A percentile compares a stretch with the other conserved stretches of the same genome.
Conservation (phyloP, 2,797 vertebrate genomes). For the Petrocephalus sullivani region DNA sequence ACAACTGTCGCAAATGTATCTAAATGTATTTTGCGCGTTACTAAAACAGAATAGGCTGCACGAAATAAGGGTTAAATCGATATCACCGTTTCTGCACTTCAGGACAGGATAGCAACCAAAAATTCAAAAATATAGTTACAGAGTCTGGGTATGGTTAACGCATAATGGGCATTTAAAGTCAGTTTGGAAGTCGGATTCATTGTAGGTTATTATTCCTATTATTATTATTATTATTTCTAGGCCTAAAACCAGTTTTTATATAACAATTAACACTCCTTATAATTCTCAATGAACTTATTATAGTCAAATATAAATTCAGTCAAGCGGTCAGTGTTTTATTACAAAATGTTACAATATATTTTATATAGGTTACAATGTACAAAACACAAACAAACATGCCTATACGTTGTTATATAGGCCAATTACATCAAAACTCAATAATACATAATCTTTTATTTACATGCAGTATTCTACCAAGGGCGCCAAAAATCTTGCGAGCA, state of each 20-base stretch:
- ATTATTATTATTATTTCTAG: not conserved
- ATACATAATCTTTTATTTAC: not conserved
- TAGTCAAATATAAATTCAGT: not conserved
- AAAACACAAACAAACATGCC: not conserved
- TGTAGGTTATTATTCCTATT: not conserved
- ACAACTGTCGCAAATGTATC: not conserved
- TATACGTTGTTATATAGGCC: not conserved
- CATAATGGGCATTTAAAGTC: not conserved
- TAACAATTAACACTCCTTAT: not conserved
- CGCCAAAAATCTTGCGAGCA: constrained; percentile 51
- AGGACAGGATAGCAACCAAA: not conserved
- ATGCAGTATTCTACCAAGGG: constrained; percentile 55
- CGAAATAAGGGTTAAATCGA: not conserved
- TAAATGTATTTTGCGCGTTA: not conserved
- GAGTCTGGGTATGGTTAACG: not conserved
- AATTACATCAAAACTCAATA: not conserved
- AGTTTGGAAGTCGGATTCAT: not conserved
- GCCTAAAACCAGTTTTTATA: not conserved
- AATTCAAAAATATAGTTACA: not conserved
- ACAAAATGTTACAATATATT: not conserved
- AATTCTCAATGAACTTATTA: not conserved
- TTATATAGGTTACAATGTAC: not conserved
- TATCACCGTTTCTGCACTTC: not conserved
- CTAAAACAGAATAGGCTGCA: not conserved
- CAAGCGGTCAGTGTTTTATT: not conserved